Base-by-base conservation (phyloP, 1,140 invertebrate genomes). In the Orius insidiosus region DNA sequence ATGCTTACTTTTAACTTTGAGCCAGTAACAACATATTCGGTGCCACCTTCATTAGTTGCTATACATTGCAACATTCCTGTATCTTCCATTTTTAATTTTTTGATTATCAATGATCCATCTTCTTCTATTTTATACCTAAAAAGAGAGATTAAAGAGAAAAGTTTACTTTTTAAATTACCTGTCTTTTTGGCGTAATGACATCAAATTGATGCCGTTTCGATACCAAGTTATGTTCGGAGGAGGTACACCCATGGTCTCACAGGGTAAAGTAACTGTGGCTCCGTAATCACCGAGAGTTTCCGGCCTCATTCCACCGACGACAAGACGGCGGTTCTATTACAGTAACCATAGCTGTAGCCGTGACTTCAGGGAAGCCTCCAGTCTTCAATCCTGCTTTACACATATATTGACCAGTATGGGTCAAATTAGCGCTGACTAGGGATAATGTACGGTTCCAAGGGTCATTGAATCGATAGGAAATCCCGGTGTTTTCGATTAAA, bases 1-100 rank as follows among this genome's bases (percentile, higher is more conserved):
- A 54, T 56, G 80, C 85, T 85, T 74, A 94, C 90, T 93, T 78
- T 93, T 94, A 30, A 93, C 88, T 69, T 83, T 80, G 6, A 97
- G 68, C 87, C 88, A 95, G 87, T 89, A 51, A 82, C 83, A 44
- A 78, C 76, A 6, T 84, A 89, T 14, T 80, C 78, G 62, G 92
- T 82, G 8, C 93, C 93, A 1, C 83, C 92, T 54, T 79, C 74
- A 59, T 93, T 95, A 30, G 65, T 69, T 0, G 87, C 89, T 52
- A 94, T 76, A 61, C 94, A 98, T 59, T 97, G 93, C 61, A 88
- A 96, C 70, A 96, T 87, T 33, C 90, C 93, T 48, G 84, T 79
- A 64, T 97, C 88, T 50, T 78, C 75, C 58, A 87, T 77, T 52
- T 76, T 73, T 19, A 97, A 65, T 57, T 78, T 78, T 56, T 76